A percentile compares a stretch with the other conserved stretches of the same genome.
phyloP scores from a whole-genome alignment of 2,113 vertebrate genomes.

The Perognathus longimembris region DNA sequence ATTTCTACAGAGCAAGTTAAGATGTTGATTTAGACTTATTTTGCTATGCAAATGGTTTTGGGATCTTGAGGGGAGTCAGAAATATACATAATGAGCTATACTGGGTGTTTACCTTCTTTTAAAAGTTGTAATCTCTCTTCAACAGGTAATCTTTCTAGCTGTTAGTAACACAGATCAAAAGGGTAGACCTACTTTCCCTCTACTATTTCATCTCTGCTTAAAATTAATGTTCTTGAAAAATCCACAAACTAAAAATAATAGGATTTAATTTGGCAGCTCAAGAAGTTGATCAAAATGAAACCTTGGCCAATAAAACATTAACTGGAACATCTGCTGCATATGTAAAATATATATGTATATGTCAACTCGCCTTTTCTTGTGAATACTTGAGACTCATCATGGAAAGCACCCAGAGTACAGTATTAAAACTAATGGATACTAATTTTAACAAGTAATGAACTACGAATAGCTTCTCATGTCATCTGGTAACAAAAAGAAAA shows the following conservation, averaged over 20 bases:
- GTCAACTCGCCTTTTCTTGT: not conserved
- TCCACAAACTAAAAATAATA: not conserved
- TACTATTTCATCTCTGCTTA: constrained; percentile 20
- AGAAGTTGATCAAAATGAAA: constrained; percentile 37
- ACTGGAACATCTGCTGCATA: not conserved
- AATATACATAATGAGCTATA: not conserved
- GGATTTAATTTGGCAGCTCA: not conserved
- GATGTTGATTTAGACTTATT: not conserved
- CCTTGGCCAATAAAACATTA: not conserved
- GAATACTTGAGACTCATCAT: not conserved
- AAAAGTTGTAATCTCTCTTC: constrained; percentile 18
- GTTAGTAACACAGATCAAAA: not conserved
- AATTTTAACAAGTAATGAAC: not conserved
- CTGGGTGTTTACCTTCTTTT: constrained; percentile 25
- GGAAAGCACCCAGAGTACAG: not conserved
- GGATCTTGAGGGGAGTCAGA: not conserved
- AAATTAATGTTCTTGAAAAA: constrained; percentile 41
- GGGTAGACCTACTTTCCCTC: not conserved
- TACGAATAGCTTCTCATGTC: not conserved
- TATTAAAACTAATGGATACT: not conserved
- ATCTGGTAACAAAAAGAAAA: constrained; percentile 2
- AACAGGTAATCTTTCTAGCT: not conserved
- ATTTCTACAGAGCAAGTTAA: constrained; percentile 14
- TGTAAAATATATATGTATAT: not conserved
- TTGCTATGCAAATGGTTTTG: constrained; percentile 29